Conservation (phyloP, 2,113 vertebrate genomes). For the Tragelaphus scriptus region DNA sequence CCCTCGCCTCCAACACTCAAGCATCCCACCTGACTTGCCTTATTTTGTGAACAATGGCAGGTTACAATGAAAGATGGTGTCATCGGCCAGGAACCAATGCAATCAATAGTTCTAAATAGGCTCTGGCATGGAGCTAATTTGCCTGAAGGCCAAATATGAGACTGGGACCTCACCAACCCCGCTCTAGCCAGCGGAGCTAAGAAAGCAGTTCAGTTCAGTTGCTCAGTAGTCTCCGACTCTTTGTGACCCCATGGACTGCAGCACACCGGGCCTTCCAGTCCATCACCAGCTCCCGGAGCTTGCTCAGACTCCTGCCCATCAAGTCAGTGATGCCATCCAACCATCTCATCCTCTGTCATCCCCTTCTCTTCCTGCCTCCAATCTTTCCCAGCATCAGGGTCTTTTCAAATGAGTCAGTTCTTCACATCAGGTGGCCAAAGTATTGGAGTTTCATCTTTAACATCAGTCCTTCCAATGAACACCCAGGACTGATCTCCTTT, state of each 20-base stretch:
- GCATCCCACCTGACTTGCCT: neutral
- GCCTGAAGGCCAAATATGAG: neutral
- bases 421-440: neutral
- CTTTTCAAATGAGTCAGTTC: neutral
- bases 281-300: accelerated
- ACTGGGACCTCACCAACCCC: neutral
- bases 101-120: neutral
- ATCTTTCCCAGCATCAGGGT: neutral
- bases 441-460: neutral
- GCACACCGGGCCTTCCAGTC: neutral
- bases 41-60: neutral
- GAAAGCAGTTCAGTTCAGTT: neutral
- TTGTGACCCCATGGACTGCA: neutral
- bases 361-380: neutral
- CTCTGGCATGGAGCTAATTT: neutral
- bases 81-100: neutral
- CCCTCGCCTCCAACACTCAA: neutral
- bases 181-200: neutral
- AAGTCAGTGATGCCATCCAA: neutral
- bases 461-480: neutral
- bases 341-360: neutral
- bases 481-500: neutral
- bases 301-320: too few relatives aligned
- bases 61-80: neutral
- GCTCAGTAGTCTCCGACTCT: neutral